Evolutionary conservation across 1,140 invertebrate genomes (phyloP).

Genomic region (Cotesia vestalis): DNA sequence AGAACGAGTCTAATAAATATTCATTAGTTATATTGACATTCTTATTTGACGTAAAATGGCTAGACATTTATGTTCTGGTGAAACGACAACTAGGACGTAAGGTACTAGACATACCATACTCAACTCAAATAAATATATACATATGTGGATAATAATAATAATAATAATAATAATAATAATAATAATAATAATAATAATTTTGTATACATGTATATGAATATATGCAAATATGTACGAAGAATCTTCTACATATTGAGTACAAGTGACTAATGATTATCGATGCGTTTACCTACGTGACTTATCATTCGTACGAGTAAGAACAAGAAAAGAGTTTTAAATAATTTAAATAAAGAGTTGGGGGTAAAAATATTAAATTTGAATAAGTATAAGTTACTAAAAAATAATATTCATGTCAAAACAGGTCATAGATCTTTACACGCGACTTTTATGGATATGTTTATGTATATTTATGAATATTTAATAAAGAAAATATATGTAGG

Average conservation of each 20-base stretch:
- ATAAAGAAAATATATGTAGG: neutral
- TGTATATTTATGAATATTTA: neutral
- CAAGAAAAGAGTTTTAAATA: neutral
- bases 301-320: conserved; percentile 1
- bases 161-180: too few relatives aligned
- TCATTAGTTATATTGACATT: conserved; percentile 32
- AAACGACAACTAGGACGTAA: conserved; percentile 21
- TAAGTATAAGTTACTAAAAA: neutral
- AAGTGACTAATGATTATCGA: conserved; percentile 57
- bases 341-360: neutral
- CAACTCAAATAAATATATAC: neutral
- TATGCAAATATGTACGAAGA: neutral
- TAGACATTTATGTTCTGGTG: conserved; percentile 33
- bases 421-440: conserved; percentile 28
- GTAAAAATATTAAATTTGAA: neutral
- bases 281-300: conserved; percentile 37
- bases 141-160: too few relatives aligned
- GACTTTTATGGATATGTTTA: neutral
- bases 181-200: too few relatives aligned
- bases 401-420: neutral
- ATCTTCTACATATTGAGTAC: conserved; percentile 51
- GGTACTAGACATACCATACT: neutral
- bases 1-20: conserved; percentile 19
- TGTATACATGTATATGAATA: neutral
- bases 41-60: conserved; percentile 25